phyloP scores from a whole-genome alignment of 2,797 vertebrate species.

The Allobates femoralis region DNA sequence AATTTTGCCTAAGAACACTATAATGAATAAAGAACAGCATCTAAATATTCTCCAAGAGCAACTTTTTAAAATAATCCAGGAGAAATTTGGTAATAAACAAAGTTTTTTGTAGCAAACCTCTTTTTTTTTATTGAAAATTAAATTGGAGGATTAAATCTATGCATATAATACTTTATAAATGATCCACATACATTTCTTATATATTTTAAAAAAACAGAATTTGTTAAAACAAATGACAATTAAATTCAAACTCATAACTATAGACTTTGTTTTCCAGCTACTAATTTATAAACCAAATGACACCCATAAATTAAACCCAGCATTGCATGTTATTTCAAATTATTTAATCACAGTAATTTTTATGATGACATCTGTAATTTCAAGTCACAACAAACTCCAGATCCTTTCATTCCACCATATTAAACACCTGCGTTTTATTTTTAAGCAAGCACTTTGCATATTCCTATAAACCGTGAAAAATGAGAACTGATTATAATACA shows the following conservation, averaged over 20 bases:
- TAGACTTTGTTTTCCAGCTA: not conserved
- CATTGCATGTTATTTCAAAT: constrained; percentile 3
- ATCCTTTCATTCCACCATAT: not conserved
- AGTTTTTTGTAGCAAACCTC: too few species aligned
- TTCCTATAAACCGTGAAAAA: not conserved
- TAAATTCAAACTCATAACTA: constrained; percentile 7
- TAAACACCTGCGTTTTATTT: constrained; percentile 2
- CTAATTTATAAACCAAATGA: constrained; percentile 11
- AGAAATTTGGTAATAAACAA: too few species aligned
- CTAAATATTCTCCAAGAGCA: too few species aligned
- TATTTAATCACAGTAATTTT: constrained; percentile 22
- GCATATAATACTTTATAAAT: constrained; percentile 7
- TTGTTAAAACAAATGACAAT: not conserved
- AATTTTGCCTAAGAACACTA: too few species aligned
- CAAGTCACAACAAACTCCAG: constrained; percentile 9
- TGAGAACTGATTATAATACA: not conserved
- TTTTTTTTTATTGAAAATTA: too few species aligned
- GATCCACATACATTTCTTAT: not conserved
- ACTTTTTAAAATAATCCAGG: too few species aligned
- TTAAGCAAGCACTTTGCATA: not conserved
- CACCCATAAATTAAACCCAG: not conserved
- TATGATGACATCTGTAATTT: constrained; percentile 21
- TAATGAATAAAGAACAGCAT: too few species aligned
- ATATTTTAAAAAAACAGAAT: not conserved
- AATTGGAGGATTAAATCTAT: not conserved